Evolutionary conservation across 2,797 vertebrate genomes (phyloP).

Genomic region (Triplophysa yarkandensis): DNA sequence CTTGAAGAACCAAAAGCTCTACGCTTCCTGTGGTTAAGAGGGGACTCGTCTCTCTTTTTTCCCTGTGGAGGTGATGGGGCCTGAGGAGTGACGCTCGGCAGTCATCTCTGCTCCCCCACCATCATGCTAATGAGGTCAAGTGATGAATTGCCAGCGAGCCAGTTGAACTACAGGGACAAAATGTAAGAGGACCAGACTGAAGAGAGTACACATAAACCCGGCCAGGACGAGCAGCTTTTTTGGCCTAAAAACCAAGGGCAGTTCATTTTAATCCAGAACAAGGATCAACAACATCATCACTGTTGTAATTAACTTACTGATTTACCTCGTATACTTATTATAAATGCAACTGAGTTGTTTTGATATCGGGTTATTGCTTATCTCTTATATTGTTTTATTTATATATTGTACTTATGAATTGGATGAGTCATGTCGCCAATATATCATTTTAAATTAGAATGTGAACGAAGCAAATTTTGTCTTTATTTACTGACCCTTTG

Average conservation of each 20-base stretch:
- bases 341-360: background rate
- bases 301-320: conserved; percentile 9
- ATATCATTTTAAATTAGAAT: too few relatives aligned
- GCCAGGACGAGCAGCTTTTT: conserved; percentile 50
- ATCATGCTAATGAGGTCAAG: conserved; percentile 75
- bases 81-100: conserved; percentile 62
- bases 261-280: conserved; percentile 21
- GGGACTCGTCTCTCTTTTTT: conserved; percentile 43
- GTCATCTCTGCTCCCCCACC: conserved; percentile 53
- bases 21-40: conserved; percentile 34
- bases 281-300: background rate
- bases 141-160: conserved; percentile 69
- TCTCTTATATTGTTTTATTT: too few relatives aligned
- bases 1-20: conserved; percentile 34
- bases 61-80: conserved; percentile 53
- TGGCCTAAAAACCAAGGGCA: conserved; percentile 13
- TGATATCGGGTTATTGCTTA: background rate
- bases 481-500: too few relatives aligned
- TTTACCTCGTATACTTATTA: background rate
- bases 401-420: background rate
- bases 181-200: conserved; percentile 61
- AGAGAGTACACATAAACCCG: conserved; percentile 54
- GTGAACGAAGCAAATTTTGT: too few relatives aligned
- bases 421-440: too few relatives aligned
- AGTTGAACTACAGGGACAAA: conserved; percentile 62